Conservation (phyloP, 2,888 invertebrate genomes). For the Trilocha varians region DNA sequence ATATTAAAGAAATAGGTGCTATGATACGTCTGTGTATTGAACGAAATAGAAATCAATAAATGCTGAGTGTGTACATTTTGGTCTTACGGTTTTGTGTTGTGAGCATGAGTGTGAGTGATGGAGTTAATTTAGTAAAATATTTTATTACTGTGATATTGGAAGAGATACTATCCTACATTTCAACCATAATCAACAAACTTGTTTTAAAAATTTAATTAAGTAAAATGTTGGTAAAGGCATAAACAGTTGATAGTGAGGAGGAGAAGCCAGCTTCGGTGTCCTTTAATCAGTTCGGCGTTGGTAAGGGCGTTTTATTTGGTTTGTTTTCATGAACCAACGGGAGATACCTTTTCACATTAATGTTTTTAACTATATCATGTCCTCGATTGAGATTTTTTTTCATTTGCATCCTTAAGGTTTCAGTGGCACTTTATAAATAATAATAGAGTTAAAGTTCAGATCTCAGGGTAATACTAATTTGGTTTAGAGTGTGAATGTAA, state of each 20-base stretch:
- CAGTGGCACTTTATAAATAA: constrained; percentile 34
- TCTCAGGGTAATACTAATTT: constrained; percentile 65
- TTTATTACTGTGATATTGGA: constrained; percentile 66
- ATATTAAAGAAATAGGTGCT: not conserved
- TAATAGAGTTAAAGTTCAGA: constrained; percentile 66
- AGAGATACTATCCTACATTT: constrained; percentile 47
- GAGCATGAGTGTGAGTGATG: constrained; percentile 37
- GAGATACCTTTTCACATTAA: constrained; percentile 73
- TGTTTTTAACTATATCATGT: constrained; percentile 73
- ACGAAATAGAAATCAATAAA: not conserved
- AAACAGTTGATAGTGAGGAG: constrained; percentile 49
- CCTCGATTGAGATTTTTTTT: constrained; percentile 64
- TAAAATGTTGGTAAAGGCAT: constrained; percentile 55
- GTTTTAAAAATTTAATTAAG: constrained; percentile 18
- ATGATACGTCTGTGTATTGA: not conserved
- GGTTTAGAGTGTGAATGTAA: constrained; percentile 54
- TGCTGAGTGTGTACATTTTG: not conserved
- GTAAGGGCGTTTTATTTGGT: constrained; percentile 54
- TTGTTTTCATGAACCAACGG: constrained; percentile 62
- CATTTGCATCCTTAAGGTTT: constrained; percentile 63
- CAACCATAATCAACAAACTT: constrained; percentile 36
- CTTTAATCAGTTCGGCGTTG: constrained; percentile 50
- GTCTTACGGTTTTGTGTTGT: constrained; percentile 22
- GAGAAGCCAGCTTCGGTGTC: constrained; percentile 69
- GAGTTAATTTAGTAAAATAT: constrained; percentile 38